Evolutionary conservation across 2,113 vertebrate genomes (phyloP).

Genomic region (Emydocephalus ijimae): DNA sequence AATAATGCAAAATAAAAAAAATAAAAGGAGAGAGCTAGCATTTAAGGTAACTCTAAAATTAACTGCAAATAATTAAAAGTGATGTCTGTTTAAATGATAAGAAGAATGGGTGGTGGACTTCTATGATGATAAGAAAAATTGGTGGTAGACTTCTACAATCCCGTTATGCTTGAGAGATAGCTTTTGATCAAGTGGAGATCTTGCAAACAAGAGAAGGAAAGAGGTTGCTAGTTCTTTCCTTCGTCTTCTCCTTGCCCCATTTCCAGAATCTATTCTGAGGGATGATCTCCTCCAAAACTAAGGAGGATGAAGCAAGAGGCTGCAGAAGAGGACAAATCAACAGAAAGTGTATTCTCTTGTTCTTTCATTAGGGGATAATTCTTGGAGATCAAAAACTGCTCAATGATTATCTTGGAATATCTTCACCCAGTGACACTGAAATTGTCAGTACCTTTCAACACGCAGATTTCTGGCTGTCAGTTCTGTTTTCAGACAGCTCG

Average conservation of each 20-base stretch:
- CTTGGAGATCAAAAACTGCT: neutral
- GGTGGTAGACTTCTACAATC: neutral
- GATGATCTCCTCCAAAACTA: neutral
- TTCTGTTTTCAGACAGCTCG: neutral
- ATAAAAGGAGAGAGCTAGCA: neutral
- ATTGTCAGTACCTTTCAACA: neutral
- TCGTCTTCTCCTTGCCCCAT: neutral
- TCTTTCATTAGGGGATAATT: neutral
- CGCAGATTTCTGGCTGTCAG: neutral
- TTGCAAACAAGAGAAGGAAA: neutral
- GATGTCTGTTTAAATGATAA: neutral
- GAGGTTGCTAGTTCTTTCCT: neutral
- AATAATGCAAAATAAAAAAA: neutral
- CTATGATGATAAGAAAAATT: neutral
- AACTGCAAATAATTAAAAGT: neutral
- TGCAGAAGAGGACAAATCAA: neutral
- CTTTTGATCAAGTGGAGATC: neutral
- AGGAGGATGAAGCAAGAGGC: neutral
- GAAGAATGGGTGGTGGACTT: neutral
- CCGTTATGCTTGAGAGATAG: neutral
- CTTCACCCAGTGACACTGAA: neutral
- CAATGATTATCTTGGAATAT: neutral
- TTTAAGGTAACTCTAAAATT: neutral
- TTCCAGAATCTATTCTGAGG: neutral
- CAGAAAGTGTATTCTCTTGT: neutral